phyloP scores from a whole-genome alignment of 2,797 vertebrate species.

The Cygnus olor region DNA sequence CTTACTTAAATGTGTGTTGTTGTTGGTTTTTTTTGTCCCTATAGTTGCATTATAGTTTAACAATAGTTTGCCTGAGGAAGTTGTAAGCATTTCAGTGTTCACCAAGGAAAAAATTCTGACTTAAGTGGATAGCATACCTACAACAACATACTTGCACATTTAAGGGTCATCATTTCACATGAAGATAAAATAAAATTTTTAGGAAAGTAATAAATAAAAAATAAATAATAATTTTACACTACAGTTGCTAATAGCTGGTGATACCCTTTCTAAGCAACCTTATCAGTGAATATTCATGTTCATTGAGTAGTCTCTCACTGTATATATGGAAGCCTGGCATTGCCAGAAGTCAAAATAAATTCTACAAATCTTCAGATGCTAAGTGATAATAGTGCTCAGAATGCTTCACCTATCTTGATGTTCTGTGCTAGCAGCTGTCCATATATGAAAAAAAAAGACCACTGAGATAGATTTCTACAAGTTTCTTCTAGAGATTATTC shows the following conservation, averaged over 20 bases:
- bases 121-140: not conserved
- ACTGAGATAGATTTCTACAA: not conserved
- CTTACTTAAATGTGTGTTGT: not conserved
- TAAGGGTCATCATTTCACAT: not conserved
- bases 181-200: not conserved
- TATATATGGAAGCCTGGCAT: not conserved
- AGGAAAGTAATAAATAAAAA: not conserved
- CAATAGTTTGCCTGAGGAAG: not conserved
- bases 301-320: not conserved
- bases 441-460: too few relatives aligned
- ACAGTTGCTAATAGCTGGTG: not conserved
- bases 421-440: not conserved
- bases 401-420: not conserved
- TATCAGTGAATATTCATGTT: not conserved
- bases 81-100: not conserved
- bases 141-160: not conserved
- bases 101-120: not conserved
- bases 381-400: not conserved
- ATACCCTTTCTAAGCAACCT: not conserved
- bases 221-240: not conserved
- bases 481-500: too few relatives aligned
- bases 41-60: not conserved
- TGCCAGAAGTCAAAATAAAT: not conserved
- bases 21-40: not conserved
- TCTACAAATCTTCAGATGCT: not conserved